Base-by-base conservation (phyloP, 2,797 vertebrate genomes). In the Pygocentrus nattereri region DNA sequence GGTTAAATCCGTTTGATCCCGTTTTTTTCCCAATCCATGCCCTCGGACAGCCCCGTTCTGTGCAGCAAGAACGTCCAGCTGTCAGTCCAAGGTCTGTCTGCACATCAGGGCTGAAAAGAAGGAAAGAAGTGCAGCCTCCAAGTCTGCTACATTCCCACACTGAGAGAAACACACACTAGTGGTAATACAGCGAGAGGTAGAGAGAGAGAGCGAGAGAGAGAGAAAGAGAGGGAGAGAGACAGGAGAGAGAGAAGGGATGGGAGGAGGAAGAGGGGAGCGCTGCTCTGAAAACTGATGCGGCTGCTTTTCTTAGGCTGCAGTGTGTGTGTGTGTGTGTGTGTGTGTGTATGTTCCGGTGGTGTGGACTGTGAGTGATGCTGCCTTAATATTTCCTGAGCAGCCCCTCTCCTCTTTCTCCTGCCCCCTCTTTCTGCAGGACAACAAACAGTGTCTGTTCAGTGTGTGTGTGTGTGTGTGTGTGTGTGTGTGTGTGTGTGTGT, bases 271-370 rank as follows among this genome's bases (percentile, higher is more conserved):
- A 81, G 82, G 74, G 5, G 84, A 86, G 83, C 18, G 31, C 59
- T 83, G 82, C 82, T 85, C 88, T 88, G 87, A 88, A 88, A 88
- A 88, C 87, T 88, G 87, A 88, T 88, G 87, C 87, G 81, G 81
- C 87, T 87, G 85, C 86, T 86, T 88, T 88, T 86, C 86, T 85
- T 84, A 81, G 86, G 80, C 84, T 88, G 87, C 87, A 81, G 82
- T 88, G 72, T 84, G 81, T 74, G 82, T 69, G 74, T 80, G 41
- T 78, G 61, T 70, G 80, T 76, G 74, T 71, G 30, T 69, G 49
- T 74, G 47, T 68, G 68, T 72, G 34, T 11, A 50, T 49, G 70
- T 54, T 38, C 34, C 23, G 31, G 12, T 73, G 54, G 38, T 25
- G 47, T 47, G 70, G 67, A 65, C 47, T 75, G 54, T 81, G 78